These are phyloP conservation scores for fruit fly (Drosophila melanogaster) DNA, from an alignment of 1,140 invertebrate genomes.

Conservation along the genomic window DNA sequence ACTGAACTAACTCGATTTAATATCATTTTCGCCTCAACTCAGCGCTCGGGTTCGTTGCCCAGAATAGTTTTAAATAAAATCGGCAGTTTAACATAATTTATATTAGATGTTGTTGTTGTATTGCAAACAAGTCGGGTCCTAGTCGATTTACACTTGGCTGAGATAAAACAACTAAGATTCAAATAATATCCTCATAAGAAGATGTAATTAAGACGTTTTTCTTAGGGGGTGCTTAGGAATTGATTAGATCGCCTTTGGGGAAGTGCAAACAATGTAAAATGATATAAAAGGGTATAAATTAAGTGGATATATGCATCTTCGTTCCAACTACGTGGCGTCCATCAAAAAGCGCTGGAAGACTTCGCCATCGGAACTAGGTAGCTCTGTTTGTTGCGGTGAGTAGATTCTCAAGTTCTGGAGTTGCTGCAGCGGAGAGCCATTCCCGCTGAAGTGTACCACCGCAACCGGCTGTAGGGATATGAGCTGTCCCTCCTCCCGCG, in stretches of 20 bases:
- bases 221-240: not conserved
- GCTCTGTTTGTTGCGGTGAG: slow-evolving; percentile 53
- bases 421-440: slow-evolving; percentile 62
- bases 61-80: not conserved
- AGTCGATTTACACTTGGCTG: not conserved
- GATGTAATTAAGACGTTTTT: not conserved
- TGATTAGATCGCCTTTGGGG: not conserved
- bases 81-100: no score
- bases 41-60: not conserved
- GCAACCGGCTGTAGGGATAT: slow-evolving; percentile 34
- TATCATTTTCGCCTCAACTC: not conserved
- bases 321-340: slow-evolving; percentile 57
- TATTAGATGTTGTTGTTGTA: not conserved
- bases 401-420: slow-evolving; percentile 64
- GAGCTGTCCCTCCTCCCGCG: slow-evolving; percentile 31
- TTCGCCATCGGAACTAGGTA: slow-evolving; percentile 61
- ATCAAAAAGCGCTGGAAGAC: slow-evolving; percentile 65
- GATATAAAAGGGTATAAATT: not conserved
- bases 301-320: not conserved
- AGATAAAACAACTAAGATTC: not conserved
- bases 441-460: slow-evolving; percentile 54
- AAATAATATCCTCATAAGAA: not conserved
- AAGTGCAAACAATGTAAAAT: not conserved
- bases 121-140: slow-evolving; percentile 1
- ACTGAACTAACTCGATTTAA: not conserved